Percentiles rank a stretch among this genome's conserved stretches.
These are phyloP conservation scores for Hoplias malabaricus DNA, from an alignment of 2,113 vertebrate species.

Conservation along the genomic window DNA sequence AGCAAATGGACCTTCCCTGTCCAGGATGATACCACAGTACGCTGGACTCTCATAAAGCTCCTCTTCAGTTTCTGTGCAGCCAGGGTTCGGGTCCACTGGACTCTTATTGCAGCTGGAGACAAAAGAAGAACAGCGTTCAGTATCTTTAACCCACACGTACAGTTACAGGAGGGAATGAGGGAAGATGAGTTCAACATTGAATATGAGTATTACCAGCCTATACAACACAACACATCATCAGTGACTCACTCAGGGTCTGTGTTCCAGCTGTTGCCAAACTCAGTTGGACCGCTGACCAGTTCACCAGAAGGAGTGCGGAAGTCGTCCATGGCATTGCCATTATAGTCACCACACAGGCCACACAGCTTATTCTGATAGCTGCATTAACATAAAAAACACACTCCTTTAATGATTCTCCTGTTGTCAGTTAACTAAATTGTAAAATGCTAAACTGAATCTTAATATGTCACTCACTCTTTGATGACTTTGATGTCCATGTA, in stretches of 20 bases:
- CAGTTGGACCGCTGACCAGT: constrained; percentile 57
- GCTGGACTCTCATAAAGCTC: constrained; percentile 69
- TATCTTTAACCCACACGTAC: no score
- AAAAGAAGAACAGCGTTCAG: not conserved
- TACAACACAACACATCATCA: not conserved
- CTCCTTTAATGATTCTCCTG: no score
- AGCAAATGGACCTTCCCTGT: constrained; percentile 64
- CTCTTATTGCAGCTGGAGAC: constrained; percentile 68
- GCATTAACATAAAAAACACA: not conserved
- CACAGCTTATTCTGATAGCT: constrained; percentile 70
- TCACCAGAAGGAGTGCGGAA: constrained; percentile 71
- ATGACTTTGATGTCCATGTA: constrained; percentile 73
- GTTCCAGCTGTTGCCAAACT: constrained; percentile 79
- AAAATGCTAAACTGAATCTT: no score
- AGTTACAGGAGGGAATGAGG: no score
- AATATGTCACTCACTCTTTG: constrained; percentile 67
- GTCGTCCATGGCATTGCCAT: constrained; percentile 68
- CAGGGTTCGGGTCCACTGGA: constrained; percentile 62
- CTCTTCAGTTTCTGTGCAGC: constrained; percentile 63
- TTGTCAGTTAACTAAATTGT: no score
- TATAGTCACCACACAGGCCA: constrained; percentile 76
- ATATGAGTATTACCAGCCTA: not conserved
- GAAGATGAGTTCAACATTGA: not conserved
- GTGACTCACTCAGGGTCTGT: constrained; percentile 66
- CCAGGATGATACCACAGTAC: constrained; percentile 69